phyloP scores from a whole-genome alignment of 2,113 vertebrate genomes.

The Campylomormyrus numenius region DNA sequence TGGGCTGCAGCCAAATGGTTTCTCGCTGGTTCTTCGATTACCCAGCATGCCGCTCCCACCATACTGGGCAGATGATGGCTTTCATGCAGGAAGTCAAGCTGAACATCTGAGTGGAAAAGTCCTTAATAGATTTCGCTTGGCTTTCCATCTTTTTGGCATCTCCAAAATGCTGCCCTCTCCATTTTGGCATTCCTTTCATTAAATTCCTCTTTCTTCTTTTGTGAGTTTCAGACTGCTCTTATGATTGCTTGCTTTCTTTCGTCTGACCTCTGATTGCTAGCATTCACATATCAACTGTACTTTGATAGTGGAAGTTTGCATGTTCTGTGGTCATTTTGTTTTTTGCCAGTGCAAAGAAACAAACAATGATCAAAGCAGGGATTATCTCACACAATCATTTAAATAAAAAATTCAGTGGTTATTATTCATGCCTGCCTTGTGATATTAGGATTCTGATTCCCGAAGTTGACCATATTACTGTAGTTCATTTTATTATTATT shows the following conservation, averaged over 20 bases:
- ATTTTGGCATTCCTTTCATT: not conserved
- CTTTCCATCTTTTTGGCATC: not conserved
- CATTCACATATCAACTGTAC: not conserved
- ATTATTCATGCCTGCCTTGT: not conserved
- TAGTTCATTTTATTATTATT: not conserved
- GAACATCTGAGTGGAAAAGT: not conserved
- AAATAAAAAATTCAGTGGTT: not conserved
- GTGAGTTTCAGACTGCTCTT: not conserved
- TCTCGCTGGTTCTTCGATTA: not conserved
- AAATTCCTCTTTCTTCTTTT: not conserved
- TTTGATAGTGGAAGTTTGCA: not conserved
- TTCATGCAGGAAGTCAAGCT: not conserved
- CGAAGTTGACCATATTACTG: not conserved
- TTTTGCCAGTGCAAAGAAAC: not conserved
- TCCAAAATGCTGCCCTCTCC: not conserved
- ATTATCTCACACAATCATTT: not conserved
- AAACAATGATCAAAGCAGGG: not conserved
- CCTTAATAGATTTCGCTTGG: not conserved
- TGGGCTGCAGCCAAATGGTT: not conserved
- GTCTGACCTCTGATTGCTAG: not conserved
- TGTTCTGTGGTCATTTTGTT: not conserved
- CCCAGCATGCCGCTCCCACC: not conserved
- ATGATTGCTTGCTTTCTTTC: not conserved
- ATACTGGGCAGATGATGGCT: not conserved
- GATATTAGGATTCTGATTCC: not conserved